Percentiles rank a stretch among this genome's conserved stretches.
phyloP scores from a whole-genome alignment of 2,888 invertebrate species.

The Pachliopta kotzebuea region DNA sequence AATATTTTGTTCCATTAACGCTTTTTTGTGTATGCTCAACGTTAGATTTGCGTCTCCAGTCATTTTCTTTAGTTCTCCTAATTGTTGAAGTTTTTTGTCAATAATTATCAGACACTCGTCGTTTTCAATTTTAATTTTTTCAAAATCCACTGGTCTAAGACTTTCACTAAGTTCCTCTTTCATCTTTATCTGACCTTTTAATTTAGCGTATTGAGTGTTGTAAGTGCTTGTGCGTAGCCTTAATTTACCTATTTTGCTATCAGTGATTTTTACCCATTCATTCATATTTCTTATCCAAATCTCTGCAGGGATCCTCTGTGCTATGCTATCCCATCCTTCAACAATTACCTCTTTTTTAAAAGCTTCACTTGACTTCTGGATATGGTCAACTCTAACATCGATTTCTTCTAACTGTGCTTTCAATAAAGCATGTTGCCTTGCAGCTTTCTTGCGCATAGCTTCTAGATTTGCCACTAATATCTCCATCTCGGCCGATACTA shows the following conservation, averaged over 20 bases:
- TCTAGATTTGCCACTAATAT: constrained; percentile 55
- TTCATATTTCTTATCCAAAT: constrained; percentile 81
- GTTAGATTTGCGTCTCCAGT: constrained; percentile 80
- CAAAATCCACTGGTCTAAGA: constrained; percentile 82
- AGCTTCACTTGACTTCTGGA: constrained; percentile 63
- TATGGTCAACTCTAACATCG: constrained; percentile 70
- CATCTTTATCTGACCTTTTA: constrained; percentile 75
- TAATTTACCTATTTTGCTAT: constrained; percentile 79
- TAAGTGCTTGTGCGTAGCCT: constrained; percentile 79
- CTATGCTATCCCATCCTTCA: constrained; percentile 78
- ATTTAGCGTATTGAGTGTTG: constrained; percentile 75
- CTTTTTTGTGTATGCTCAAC: constrained; percentile 78
- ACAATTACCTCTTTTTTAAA: constrained; percentile 77
- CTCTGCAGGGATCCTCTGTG: constrained; percentile 83
- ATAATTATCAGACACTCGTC: constrained; percentile 70
- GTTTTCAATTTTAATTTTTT: constrained; percentile 83
- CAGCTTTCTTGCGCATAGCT: constrained; percentile 49
- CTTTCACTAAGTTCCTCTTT: constrained; percentile 81
- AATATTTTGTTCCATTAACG: constrained; percentile 73
- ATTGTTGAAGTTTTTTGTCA: constrained; percentile 74
- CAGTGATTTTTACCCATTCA: constrained; percentile 79
- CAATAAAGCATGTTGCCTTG: constrained; percentile 60
- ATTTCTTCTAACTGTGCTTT: constrained; percentile 80
- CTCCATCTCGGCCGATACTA: constrained; percentile 74
- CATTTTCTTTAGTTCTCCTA: constrained; percentile 80